Evolutionary conservation across 1,140 invertebrate species (phyloP).

Genomic region (Armadillidium nasatum): DNA sequence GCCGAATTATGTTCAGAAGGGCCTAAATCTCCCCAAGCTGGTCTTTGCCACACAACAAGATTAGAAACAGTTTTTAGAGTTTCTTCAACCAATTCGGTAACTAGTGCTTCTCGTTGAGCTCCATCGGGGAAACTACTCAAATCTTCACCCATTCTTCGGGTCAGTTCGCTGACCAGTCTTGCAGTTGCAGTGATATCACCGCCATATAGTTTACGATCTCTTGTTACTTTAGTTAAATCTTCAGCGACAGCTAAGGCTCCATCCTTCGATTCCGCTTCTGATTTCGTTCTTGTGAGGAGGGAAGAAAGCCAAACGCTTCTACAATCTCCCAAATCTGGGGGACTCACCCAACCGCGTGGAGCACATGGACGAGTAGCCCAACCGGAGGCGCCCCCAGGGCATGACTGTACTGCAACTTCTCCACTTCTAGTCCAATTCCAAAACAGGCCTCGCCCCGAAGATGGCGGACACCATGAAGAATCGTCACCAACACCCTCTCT

Average conservation of each 20-base stretch:
- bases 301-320: constrained; percentile 82
- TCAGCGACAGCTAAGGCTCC: constrained; percentile 71
- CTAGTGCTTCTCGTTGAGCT: constrained; percentile 73
- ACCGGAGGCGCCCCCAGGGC: constrained; percentile 80
- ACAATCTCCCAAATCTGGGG: constrained; percentile 76
- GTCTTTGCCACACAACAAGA: constrained; percentile 72
- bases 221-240: constrained; percentile 76
- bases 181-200: constrained; percentile 87
- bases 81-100: constrained; percentile 49
- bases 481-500: constrained; percentile 5
- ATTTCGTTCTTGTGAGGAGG: constrained; percentile 60
- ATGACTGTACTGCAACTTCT: constrained; percentile 71
- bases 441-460: constrained; percentile 66
- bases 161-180: constrained; percentile 80
- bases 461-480: constrained; percentile 59
- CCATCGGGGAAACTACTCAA: constrained; percentile 65
- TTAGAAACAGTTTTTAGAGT: constrained; percentile 51
- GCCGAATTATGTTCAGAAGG: constrained; percentile 60
- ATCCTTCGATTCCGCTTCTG: constrained; percentile 63
- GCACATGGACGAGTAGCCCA: constrained; percentile 72
- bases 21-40: constrained; percentile 77
- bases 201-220: constrained; percentile 77
- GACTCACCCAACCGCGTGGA: constrained; percentile 49
- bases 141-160: constrained; percentile 66
- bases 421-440: constrained; percentile 83